Percentiles rank a stretch among this genome's conserved stretches.
Conservation (phyloP, 2,888 invertebrate genomes). For the Digitonthophagus gazella region DNA sequence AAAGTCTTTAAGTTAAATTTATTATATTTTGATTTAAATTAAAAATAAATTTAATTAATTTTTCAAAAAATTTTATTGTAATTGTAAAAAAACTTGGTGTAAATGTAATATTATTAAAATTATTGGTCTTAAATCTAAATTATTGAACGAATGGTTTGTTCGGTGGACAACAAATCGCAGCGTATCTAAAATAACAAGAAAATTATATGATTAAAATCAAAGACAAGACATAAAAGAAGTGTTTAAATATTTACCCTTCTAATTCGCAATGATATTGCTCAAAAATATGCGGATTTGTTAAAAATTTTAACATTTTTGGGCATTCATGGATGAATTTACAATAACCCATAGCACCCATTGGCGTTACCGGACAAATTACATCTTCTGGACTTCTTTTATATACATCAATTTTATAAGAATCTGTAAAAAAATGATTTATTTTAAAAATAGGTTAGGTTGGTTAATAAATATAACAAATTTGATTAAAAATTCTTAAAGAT, state of each 20-base stretch:
- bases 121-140: not conserved
- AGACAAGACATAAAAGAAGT: too few species aligned
- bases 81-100: too few species aligned
- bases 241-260: constrained; percentile 22
- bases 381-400: constrained; percentile 31
- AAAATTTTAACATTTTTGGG: constrained; percentile 22
- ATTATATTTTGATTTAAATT: too few species aligned
- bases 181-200: constrained; percentile 22
- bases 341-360: constrained; percentile 28
- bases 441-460: too few species aligned
- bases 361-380: constrained; percentile 29
- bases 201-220: not conserved
- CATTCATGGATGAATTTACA: constrained; percentile 31
- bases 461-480: too few species aligned
- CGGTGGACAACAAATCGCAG: constrained; percentile 26
- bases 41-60: too few species aligned
- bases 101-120: too few species aligned
- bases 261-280: constrained; percentile 25
- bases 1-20: too few species aligned
- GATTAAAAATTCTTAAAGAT: not conserved
- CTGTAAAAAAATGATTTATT: too few species aligned
- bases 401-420: constrained; percentile 32
- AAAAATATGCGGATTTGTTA: constrained; percentile 25
- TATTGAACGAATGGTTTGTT: constrained; percentile 2
- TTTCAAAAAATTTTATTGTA: too few species aligned